Conservation (phyloP, 2,113 vertebrate genomes). For the Daboia siamensis region DNA sequence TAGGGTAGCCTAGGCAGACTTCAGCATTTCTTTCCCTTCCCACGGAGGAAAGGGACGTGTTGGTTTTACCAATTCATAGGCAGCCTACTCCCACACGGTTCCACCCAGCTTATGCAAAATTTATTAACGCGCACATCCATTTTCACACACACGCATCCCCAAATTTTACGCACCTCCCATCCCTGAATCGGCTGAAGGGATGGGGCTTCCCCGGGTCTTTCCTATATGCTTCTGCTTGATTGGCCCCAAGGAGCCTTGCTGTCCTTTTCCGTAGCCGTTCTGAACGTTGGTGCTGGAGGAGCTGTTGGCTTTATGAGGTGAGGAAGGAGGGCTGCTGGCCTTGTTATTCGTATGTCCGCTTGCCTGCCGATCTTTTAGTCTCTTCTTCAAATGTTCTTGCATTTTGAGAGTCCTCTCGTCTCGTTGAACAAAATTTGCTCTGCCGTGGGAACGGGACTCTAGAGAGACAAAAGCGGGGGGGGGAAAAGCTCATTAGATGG, state of each 20-base stretch:
- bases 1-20: background rate
- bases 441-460: slow-evolving; percentile 71
- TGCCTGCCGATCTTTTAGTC: slow-evolving; percentile 70
- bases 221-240: slow-evolving; percentile 67
- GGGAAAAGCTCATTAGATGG: background rate
- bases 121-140: background rate
- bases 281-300: slow-evolving; percentile 47
- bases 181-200: slow-evolving; percentile 51
- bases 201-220: slow-evolving; percentile 59
- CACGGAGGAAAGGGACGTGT: background rate
- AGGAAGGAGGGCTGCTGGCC: slow-evolving; percentile 66
- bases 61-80: background rate
- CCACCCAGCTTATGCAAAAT: background rate
- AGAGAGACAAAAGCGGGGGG: background rate
- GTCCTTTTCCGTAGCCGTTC: slow-evolving; percentile 67
- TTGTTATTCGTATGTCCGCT: slow-evolving; percentile 64
- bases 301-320: slow-evolving; percentile 64
- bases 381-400: slow-evolving; percentile 75
- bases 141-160: fast-evolving
- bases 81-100: background rate
- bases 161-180: slow-evolving; percentile 60
- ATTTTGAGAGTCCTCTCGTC: slow-evolving; percentile 74
- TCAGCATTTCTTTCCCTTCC: background rate
- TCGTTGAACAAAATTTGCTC: slow-evolving; percentile 68
- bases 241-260: slow-evolving; percentile 52